Base-by-base conservation (phyloP, 2,797 vertebrate genomes). In the Danionella dracula region DNA sequence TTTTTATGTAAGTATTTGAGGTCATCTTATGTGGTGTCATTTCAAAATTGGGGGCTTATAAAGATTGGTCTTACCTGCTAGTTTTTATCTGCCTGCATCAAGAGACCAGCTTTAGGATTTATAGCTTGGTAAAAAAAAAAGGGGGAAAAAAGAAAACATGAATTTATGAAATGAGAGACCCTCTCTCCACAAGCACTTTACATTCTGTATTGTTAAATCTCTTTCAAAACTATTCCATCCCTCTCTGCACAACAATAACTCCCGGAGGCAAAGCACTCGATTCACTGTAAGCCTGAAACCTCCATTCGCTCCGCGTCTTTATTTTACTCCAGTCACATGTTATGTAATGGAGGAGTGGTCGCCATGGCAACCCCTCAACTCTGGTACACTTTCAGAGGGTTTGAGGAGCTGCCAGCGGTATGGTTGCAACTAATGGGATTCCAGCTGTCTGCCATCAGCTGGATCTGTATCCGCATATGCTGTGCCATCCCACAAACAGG, bases 361-460 rank as follows among this genome's bases (percentile, higher is more conserved):
- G 46, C 45, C 70, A 76, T 73, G 46, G 63, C 46, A 76, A 76
- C 74, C 61, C 29, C 63, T 70, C 42, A 41, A 66, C 66, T 66
- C 65, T 2, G 37, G 46, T 29, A 54, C 66, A 45, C 66, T 27
- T 35, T 65, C 45, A 59, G 66, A 67, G 48, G 62, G 72, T 74
- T 59, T 63, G 66, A 73, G 75, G 73, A 80, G 71, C 70, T 75
- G 74, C 77, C 76, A 84, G 75, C 76, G 57, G 21, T 4, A 57
- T 75, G 74, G 68, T 76, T 73, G 77, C 50, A 57, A 71, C 79
- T 77, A 78, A 72, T 66, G 9, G 66, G 53, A 70, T 53, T 75
- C 49, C 44, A 69, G 48, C 60, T 55, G 67, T 35, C 75, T 74
- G 76, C 76, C 44, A 79, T 83, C 81, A 80, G 77, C 72, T 46